Conservation (phyloP, 2,113 vertebrate genomes). For the Seriola aureovittata region DNA sequence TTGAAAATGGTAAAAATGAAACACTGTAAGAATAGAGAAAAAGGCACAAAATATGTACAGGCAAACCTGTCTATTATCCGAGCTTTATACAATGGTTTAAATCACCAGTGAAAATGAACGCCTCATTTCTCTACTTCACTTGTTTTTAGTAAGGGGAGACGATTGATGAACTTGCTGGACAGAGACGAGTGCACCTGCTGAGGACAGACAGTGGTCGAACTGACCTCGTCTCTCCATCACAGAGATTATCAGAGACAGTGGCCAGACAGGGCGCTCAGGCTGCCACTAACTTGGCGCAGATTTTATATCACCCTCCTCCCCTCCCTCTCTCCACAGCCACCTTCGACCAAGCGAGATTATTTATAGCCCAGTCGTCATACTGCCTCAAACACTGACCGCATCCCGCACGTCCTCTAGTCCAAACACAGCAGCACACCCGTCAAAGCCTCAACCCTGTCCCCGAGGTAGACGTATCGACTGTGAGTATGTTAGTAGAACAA, state of each 20-base stretch:
- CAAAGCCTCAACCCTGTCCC: slow-evolving; percentile 26
- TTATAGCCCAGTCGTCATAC: slow-evolving; percentile 66
- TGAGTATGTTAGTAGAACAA: not conserved
- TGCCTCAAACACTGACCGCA: slow-evolving; percentile 43
- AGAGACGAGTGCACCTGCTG: slow-evolving; percentile 42
- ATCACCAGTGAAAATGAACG: not conserved
- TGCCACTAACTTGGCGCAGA: slow-evolving; percentile 34
- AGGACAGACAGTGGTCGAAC: slow-evolving; percentile 37
- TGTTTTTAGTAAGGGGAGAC: not conserved
- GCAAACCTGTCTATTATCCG: not conserved
- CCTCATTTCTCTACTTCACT: not conserved
- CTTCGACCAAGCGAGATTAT: slow-evolving; percentile 60
- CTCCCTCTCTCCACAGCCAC: not conserved
- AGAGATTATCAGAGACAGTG: slow-evolving; percentile 33
- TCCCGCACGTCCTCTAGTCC: slow-evolving; percentile 41
- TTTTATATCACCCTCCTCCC: slow-evolving; percentile 32
- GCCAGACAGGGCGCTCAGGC: slow-evolving; percentile 24
- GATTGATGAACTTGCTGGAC: slow-evolving; percentile 25
- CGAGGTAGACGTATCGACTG: slow-evolving; percentile 19
- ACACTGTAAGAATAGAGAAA: not conserved
- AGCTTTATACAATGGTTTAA: not conserved
- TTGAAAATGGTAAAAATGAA: not conserved
- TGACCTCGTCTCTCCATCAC: slow-evolving; percentile 48
- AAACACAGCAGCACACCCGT: slow-evolving; percentile 25
- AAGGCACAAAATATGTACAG: not conserved